Conservation (phyloP, 1,140 invertebrate genomes). For the Trachymyrmex cornetzi region DNA sequence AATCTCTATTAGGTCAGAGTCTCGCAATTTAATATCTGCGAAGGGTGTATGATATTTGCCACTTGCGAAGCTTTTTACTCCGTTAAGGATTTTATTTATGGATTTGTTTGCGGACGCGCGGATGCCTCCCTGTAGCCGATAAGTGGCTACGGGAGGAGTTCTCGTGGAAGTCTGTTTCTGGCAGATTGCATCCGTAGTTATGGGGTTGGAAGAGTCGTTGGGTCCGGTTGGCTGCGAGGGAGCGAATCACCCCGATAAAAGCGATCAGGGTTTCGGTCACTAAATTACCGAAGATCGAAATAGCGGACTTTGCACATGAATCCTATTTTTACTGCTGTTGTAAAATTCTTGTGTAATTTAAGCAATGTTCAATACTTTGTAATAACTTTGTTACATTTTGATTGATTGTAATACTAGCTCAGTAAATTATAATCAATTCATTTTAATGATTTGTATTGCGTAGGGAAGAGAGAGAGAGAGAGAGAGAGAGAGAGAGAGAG, state of each 20-base stretch:
- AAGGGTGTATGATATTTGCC: background rate
- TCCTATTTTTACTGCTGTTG: background rate
- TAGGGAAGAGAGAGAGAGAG: background rate
- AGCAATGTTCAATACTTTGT: background rate
- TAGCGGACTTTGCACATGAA: background rate
- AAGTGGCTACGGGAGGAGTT: constrained; percentile 63
- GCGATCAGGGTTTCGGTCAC: constrained; percentile 42
- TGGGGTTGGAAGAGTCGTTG: constrained; percentile 52
- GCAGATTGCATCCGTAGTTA: constrained; percentile 73
- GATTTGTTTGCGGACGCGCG: constrained; percentile 69
- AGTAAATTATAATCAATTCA: background rate
- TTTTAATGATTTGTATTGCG: constrained; percentile 8
- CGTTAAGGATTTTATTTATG: constrained; percentile 72
- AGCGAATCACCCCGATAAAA: constrained; percentile 65
- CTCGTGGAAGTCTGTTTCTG: constrained; percentile 71
- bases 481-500: background rate
- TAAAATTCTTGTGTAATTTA: background rate
- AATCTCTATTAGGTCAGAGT: constrained; percentile 3
- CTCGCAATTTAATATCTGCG: constrained; percentile 28
- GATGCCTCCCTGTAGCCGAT: constrained; percentile 62
- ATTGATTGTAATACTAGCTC: background rate
- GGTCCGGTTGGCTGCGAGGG: constrained; percentile 39
- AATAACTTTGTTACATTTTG: background rate
- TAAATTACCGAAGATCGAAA: constrained; percentile 56
- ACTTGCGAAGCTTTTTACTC: constrained; percentile 26